Evolutionary conservation across 2,113 vertebrate genomes (phyloP), one percentile per base, ranked within the genome.

Genomic region (Calidris pugnax): DNA sequence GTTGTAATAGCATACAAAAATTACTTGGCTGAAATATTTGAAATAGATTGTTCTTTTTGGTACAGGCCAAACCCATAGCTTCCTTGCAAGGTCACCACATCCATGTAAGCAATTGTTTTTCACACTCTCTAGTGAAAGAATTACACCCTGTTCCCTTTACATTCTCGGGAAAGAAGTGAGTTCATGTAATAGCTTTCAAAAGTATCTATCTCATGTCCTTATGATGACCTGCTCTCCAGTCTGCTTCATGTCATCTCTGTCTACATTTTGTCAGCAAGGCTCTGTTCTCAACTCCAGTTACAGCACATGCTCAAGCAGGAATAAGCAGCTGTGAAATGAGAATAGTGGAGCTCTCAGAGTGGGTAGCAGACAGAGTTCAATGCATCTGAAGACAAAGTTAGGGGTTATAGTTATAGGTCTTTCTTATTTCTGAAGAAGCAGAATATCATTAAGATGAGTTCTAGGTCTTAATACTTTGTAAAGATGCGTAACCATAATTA

Each of bases 401-500:
- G 28, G 53, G 53, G 53, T 55, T 53, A 53, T 28, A 53, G 51
- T 80, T 53, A 59, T 33, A 90, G 18, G 10, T 35, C 33, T 64
- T 67, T 56, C 64, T 87, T 82, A 50, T 57, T 94, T 79, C 28
- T 67, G 75, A 73, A 90, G 75, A 18, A 73, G 37, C 4, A 66
- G 7, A 85, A 14, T 37, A 80, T 24, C 18, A 71, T 53, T 20
- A 60, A 39, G 14, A 48, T 10, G 37, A 96, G 23, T 80, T 66
- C 41, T 74, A 24, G 14, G 20, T 33, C 55, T 51, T 69, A 87
- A 69, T n/a, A 83, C 7, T 85, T 66, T 21, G 35, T 83, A 74
- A 96, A 93, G 85, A 92, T 93, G 74, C 74, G 45, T 51, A 95
- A 81, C 69, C 21, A 4, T 12, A 93, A 87, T 91, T 84, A 96